These are phyloP conservation scores for Hirtodrosophila histrioides DNA, from an alignment of 2,888 invertebrate species.

Conservation along the genomic window DNA sequence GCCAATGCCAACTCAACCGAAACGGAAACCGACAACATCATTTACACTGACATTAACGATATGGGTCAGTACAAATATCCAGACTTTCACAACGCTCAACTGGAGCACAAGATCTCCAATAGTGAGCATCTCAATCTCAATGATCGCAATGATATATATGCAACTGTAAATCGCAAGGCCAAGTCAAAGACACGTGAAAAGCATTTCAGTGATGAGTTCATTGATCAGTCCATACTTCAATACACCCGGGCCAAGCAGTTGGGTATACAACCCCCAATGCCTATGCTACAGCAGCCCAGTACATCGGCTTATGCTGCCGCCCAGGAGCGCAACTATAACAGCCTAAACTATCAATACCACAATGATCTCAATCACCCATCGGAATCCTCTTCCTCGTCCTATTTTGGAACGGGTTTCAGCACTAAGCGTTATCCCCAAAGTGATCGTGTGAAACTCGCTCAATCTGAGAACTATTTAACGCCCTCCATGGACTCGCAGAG, in stretches of 20 bases:
- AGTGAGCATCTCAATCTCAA: slow-evolving; percentile 82
- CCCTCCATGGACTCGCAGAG: slow-evolving; percentile 83
- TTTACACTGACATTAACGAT: slow-evolving; percentile 84
- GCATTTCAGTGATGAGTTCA: slow-evolving; percentile 84
- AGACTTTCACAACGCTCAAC: slow-evolving; percentile 71
- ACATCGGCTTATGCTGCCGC: slow-evolving; percentile 72
- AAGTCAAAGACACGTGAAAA: slow-evolving; percentile 83
- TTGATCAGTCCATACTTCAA: slow-evolving; percentile 83
- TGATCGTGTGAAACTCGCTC: slow-evolving; percentile 78
- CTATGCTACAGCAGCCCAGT: slow-evolving; percentile 55
- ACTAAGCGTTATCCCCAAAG: slow-evolving; percentile 75
- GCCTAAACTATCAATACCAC: slow-evolving; percentile 79
- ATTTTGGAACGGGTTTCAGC: slow-evolving; percentile 80
- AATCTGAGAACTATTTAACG: slow-evolving; percentile 82
- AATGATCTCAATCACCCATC: slow-evolving; percentile 83
- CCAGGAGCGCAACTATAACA: slow-evolving; percentile 66
- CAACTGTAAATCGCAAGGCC: slow-evolving; percentile 84
- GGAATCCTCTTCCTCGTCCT: slow-evolving; percentile 83
- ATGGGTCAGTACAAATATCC: slow-evolving; percentile 83
- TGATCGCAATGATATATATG: slow-evolving; percentile 84
- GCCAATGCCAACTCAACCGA: slow-evolving; percentile 83
- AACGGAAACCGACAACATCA: slow-evolving; percentile 84
- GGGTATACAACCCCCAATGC: slow-evolving; percentile 55
- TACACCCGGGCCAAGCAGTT: slow-evolving; percentile 81
- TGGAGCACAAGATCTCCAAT: slow-evolving; percentile 82